Evolutionary conservation across 2,113 vertebrate species (phyloP).

Genomic region (Jacana jacana): DNA sequence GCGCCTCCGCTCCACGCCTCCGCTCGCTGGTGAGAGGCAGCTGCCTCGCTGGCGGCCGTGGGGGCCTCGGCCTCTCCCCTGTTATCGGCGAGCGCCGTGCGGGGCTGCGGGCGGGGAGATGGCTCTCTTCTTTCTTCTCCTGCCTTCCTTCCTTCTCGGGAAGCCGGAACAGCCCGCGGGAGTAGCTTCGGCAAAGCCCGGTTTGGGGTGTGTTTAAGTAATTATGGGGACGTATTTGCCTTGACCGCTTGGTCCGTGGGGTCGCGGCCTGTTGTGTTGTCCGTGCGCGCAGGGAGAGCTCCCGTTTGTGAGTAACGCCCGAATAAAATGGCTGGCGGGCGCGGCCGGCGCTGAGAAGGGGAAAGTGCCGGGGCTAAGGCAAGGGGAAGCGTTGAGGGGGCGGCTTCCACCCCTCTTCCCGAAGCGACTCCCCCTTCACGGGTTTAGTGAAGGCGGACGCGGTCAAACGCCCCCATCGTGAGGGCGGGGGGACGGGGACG

Average conservation of each 20-base stretch:
- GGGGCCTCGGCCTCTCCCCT: background rate
- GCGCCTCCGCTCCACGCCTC: background rate
- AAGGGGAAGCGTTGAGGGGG: background rate
- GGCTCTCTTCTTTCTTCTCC: fast-evolving
- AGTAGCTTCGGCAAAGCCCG: fast-evolving
- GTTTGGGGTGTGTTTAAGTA: no score
- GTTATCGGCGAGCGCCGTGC: background rate
- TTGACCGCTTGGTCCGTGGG: fast-evolving
- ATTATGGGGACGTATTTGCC: fast-evolving
- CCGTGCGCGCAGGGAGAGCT: fast-evolving
- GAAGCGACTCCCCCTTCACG: no score
- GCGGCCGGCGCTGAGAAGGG: background rate
- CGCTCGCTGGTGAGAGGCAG: background rate
- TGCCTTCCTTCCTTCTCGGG: no score
- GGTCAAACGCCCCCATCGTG: no score
- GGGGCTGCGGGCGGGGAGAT: fast-evolving
- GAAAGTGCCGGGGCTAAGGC: fast-evolving
- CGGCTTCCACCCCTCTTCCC: background rate
- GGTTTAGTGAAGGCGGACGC: fast-evolving
- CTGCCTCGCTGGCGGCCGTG: background rate
- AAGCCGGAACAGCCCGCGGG: fast-evolving
- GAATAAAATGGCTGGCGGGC: background rate
- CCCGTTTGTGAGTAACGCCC: background rate
- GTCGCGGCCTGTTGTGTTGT: fast-evolving
- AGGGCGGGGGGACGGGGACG: no score